Evolutionary conservation across 2,888 invertebrate genomes (phyloP), one percentile per base, ranked within the genome.

Genomic region (Acholoe squamosa): DNA sequence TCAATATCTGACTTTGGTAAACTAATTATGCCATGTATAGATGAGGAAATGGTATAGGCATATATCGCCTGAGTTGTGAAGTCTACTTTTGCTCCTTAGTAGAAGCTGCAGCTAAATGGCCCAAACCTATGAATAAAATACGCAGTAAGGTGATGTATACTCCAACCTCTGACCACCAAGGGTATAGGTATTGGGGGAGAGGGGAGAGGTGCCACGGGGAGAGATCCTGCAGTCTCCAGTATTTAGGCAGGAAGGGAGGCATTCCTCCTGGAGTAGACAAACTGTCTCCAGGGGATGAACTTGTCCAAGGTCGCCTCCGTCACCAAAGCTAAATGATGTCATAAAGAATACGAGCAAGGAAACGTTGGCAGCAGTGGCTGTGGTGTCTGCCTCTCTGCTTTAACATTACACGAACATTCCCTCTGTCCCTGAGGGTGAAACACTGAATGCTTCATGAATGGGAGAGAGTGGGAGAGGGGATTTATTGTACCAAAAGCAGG

Each of bases 211-310:
- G 33, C 12, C 67, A 7, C 67, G 19, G n/a, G 67, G n/a, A 67
- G n/a, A n/a, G n/a, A n/a, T 61, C 22, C 22, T n/a, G 1, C 43
- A 43, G 43, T 19, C 61, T 14, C 25, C 31, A 28, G 71, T 28
- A 5, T 14, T 71, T 5, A 14, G 71, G 10, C 43, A 43, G 3
- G 43, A 10, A 43, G 3, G 43, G 43, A 43, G 43, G 43, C 43
- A 43, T 43, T 43, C 31, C 14, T 71, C 14, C 80, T 80, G 34
- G 80, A 80, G 34, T 12, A 80, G 43, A 80, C 80, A 43, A 80
- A 80, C 80, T 34, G 43, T 80, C 80, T 25, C 71, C 28, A 28
- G 71, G 28, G 25, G 71, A 71, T 28, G 43, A 80, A 34, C 80
- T 80, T 19, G 1, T 7, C 19, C 19, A 43, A 80, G 80, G 80